Base-by-base conservation (phyloP, 2,888 invertebrate species). In the Rhagophthalmus giganteus region DNA sequence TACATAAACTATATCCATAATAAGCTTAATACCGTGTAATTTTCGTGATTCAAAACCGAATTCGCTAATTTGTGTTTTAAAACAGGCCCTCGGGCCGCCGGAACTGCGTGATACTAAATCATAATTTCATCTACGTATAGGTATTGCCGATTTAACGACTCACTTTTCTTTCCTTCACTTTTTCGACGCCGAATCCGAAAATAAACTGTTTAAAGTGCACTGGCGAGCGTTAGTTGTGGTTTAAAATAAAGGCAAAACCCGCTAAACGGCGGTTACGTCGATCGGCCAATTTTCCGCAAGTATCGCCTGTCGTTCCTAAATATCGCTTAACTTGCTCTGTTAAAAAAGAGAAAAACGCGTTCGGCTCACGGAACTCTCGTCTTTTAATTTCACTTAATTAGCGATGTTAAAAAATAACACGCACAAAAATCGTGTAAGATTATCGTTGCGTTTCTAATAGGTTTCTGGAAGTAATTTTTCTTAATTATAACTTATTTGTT, bases 311-410 rank as follows among this genome's bases (percentile, higher is more conserved):
- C 31, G 16, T 39, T 27, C 11, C 16, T 55, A 20, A n/a, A 24
- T 57, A 56, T 54, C 56, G n/a, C n/a, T 66, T 66, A 64, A 65
- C 67, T 64, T 64, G 62, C 61, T 59, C 51, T 42, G 38, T 57
- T 52, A 51, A 49, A 57, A 57, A 40, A 55, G 32, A 30, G 42
- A 39, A 32, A 30, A 31, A 35, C 46, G 62, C n/a, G n/a, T n/a
- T n/a, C n/a, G n/a, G n/a, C n/a, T 62, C 64, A 65, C 64, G 64
- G 57, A 63, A 63, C 45, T 39, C n/a, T n/a, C 44, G 49, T 54
- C 61, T 63, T 63, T 62, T 61, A 63, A 63, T 63, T 60, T 61
- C 55, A 50, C 60, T 63, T 62, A 62, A 65, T 63, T 62, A 61
- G 30, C 27, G 12, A 32, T 28, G 24, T 39, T 33, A 26, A 50